Conservation (phyloP, 2,888 invertebrate genomes). For the Phyto melanocephala region DNA sequence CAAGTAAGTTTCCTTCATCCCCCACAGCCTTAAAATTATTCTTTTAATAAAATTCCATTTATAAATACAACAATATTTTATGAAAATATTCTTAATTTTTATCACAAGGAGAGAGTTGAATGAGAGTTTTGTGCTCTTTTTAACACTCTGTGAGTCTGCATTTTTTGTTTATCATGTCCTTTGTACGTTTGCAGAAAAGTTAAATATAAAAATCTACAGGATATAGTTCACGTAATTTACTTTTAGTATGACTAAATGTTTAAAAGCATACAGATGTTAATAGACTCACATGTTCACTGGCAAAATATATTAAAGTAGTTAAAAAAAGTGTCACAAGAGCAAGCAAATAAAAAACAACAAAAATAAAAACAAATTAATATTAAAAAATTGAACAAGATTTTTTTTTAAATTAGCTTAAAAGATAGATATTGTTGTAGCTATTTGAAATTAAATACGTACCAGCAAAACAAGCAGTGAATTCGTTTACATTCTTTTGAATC, state of each 20-base stretch:
- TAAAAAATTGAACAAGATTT: constrained; percentile 16
- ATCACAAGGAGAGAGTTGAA: not conserved
- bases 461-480: too few species aligned
- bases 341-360: not conserved
- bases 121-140: not conserved
- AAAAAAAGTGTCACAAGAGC: constrained; percentile 35
- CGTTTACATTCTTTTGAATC: too few species aligned
- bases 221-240: constrained; percentile 49
- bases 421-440: not conserved
- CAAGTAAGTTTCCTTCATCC: too few species aligned
- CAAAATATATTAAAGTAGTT: not conserved
- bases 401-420: not conserved
- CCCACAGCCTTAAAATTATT: too few species aligned
- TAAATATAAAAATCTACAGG: constrained; percentile 37
- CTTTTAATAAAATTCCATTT: too few species aligned
- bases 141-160: constrained; percentile 9
- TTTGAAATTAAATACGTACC: too few species aligned
- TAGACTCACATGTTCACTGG: constrained; percentile 24
- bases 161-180: constrained; percentile 19
- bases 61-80: not conserved
- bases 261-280: constrained; percentile 53
- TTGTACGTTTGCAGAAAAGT: constrained; percentile 22
- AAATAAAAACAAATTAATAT: not conserved
- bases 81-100: constrained; percentile 3
- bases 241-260: constrained; percentile 53